Conservation (phyloP, 2,113 vertebrate genomes). For the Silurus meridionalis region DNA sequence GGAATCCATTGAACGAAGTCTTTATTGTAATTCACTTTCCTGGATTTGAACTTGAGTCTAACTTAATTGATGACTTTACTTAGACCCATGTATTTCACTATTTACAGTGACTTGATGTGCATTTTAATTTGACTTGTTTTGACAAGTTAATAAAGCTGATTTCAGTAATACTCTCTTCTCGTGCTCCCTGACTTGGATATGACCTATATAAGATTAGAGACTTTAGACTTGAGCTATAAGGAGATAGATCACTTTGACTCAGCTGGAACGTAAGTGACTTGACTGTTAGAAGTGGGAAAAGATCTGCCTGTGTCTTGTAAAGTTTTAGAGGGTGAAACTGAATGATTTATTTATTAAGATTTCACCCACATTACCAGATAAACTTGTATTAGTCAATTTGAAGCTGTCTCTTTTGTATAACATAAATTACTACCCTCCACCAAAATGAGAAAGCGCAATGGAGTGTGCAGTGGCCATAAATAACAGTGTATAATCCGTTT, state of each 20-base stretch:
- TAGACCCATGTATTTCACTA: not conserved
- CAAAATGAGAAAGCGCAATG: conserved; percentile 19
- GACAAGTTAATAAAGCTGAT: not conserved
- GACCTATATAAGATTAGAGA: not conserved
- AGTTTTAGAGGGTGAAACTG: not conserved
- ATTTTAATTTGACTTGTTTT: not conserved
- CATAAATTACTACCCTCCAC: not conserved
- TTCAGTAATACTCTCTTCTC: not conserved
- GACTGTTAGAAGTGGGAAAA: not conserved
- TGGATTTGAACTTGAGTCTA: not conserved
- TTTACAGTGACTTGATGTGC: not conserved
- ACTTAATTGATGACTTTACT: not conserved
- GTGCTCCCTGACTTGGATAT: not conserved
- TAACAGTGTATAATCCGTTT: conserved; percentile 55
- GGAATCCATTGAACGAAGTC: not conserved
- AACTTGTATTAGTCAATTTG: not conserved
- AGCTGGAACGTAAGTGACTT: not conserved
- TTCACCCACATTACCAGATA: not conserved
- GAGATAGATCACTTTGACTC: not conserved
- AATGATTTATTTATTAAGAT: not conserved
- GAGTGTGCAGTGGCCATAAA: conserved; percentile 45
- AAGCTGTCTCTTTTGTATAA: not conserved
- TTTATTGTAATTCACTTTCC: not conserved
- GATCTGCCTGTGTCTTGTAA: not conserved
- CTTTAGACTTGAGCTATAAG: not conserved